Conservation (phyloP, 2,888 invertebrate species). For the Abscondita cerata region DNA sequence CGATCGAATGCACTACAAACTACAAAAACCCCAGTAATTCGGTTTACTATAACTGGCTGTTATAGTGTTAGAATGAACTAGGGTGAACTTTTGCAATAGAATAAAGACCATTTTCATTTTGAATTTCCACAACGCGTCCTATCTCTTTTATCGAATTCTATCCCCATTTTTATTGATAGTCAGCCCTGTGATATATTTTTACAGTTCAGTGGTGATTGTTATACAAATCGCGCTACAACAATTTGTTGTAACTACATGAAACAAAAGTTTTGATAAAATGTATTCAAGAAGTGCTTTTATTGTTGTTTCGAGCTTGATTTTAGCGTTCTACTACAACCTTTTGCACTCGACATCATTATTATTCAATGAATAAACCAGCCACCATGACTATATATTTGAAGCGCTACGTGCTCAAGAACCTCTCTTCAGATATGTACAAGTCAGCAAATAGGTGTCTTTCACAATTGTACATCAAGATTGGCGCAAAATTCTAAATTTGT, state of each 20-base stretch:
- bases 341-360: slow-evolving; percentile 16
- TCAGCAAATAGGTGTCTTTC: slow-evolving; percentile 17
- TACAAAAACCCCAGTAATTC: slow-evolving; percentile 40
- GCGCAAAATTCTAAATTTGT: no score
- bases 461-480: neutral
- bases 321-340: slow-evolving; percentile 3
- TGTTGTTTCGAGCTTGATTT: slow-evolving; percentile 6
- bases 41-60: slow-evolving; percentile 42
- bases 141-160: slow-evolving; percentile 31
- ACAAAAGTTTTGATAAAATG: neutral
- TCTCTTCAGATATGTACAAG: slow-evolving; percentile 22
- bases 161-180: slow-evolving; percentile 15
- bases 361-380: slow-evolving; percentile 17
- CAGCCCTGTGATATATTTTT: slow-evolving; percentile 2
- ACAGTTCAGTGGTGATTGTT: neutral
- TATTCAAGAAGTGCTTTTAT: neutral
- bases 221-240: no score
- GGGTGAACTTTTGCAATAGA: slow-evolving; percentile 30
- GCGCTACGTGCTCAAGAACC: slow-evolving; percentile 24
- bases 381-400: slow-evolving; percentile 20
- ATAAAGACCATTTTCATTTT: slow-evolving; percentile 17
- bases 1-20: slow-evolving; percentile 39
- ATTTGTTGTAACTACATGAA: no score
- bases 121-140: slow-evolving; percentile 34
- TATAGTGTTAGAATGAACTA: slow-evolving; percentile 35